phyloP scores from a whole-genome alignment of 1,140 invertebrate species.

The Drosophila baimaii region DNA sequence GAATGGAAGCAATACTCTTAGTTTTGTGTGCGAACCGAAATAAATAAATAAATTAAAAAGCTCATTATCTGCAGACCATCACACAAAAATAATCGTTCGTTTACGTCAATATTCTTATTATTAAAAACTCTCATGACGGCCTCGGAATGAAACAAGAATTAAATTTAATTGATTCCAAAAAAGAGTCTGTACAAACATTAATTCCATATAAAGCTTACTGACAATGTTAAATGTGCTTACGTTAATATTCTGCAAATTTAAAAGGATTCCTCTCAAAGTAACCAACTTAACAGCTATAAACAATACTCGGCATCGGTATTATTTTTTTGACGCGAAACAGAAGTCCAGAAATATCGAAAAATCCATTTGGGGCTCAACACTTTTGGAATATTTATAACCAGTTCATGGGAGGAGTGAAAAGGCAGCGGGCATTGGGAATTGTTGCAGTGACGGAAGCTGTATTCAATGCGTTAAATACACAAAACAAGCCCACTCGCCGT shows the following conservation, averaged over 20 bases:
- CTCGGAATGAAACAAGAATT: not conserved
- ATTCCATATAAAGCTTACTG: not conserved
- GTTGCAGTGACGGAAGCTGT: conserved; percentile 31
- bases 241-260: not conserved
- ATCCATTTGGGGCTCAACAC: conserved; percentile 52
- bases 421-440: not conserved
- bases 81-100: not conserved
- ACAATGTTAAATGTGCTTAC: not conserved
- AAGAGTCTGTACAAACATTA: not conserved
- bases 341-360: conserved; percentile 46
- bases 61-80: no score
- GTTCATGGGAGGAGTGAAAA: not conserved
- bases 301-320: no score
- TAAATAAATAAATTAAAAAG: no score
- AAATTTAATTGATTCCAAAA: not conserved
- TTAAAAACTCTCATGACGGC: not conserved
- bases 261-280: not conserved
- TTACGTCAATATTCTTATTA: no score
- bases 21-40: no score
- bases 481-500: conserved; percentile 32
- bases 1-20: no score
- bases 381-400: conserved; percentile 68
- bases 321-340: conserved; percentile 10
- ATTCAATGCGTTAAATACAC: conserved; percentile 78
- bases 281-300: conserved; percentile 7